These are phyloP conservation scores for Thymallus thymallus DNA, from an alignment of 2,113 vertebrate genomes.

Conservation along the genomic window DNA sequence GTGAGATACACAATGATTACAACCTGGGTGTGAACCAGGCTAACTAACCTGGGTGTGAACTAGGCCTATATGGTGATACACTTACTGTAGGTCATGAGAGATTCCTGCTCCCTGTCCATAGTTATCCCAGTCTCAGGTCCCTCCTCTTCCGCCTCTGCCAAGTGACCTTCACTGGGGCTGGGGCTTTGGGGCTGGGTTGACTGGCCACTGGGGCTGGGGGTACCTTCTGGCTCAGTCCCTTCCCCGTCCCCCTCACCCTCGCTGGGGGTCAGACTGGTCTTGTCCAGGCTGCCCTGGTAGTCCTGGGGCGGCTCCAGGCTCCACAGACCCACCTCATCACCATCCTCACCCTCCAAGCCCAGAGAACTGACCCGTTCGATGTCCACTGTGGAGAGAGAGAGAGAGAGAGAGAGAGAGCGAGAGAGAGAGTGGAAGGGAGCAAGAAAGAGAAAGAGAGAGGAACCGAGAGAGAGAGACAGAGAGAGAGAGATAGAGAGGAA, in stretches of 20 bases:
- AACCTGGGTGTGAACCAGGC: no score
- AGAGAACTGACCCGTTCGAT: conserved; percentile 63
- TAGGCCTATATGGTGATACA: conserved; percentile 9
- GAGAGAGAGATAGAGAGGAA: no score
- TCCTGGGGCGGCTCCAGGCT: conserved; percentile 70
- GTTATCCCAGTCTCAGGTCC: conserved; percentile 20
- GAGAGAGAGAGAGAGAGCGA: background rate
- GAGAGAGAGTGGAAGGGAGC: background rate
- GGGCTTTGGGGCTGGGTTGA: conserved; percentile 54
- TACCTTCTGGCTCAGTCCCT: conserved; percentile 55
- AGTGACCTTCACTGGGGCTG: conserved; percentile 47
- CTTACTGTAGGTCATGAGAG: conserved; percentile 68
- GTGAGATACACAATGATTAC: no score
- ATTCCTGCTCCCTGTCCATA: conserved; percentile 34
- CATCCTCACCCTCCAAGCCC: conserved; percentile 75
- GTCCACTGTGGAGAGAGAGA: conserved; percentile 51
- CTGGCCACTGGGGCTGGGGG: conserved; percentile 22
- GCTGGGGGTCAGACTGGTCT: conserved; percentile 71
- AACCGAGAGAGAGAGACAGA: no score
- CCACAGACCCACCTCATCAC: conserved; percentile 68
- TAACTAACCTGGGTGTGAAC: no score
- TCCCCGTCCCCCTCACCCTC: conserved; percentile 69
- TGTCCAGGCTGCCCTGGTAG: conserved; percentile 68
- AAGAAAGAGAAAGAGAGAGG: no score
- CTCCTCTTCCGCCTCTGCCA: conserved; percentile 47